phyloP scores from a whole-genome alignment of 2,888 invertebrate species.

The Girardia tigrina region DNA sequence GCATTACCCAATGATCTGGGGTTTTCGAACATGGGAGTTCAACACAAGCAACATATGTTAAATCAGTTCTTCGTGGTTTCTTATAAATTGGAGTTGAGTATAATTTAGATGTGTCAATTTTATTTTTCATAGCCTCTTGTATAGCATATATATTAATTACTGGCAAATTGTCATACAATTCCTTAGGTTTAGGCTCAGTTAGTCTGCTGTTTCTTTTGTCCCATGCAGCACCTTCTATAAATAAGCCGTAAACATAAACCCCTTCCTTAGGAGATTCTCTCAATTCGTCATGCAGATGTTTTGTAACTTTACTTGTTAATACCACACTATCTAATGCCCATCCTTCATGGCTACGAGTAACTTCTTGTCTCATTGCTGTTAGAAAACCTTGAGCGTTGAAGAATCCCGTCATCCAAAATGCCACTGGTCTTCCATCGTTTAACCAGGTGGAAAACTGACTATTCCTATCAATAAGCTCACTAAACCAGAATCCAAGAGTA shows the following conservation, averaged over 20 bases:
- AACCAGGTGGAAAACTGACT: conserved; percentile 72
- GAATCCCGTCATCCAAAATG: conserved; percentile 96
- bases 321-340: conserved; percentile 51
- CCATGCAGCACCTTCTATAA: conserved; percentile 76
- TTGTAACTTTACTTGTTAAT: conserved; percentile 50
- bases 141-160: conserved; percentile 66
- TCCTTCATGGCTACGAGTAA: conserved; percentile 49
- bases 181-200: conserved; percentile 66
- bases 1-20: conserved; percentile 79
- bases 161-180: conserved; percentile 65
- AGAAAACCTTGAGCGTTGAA: conserved; percentile 72
- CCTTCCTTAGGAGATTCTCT: conserved; percentile 78
- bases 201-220: conserved; percentile 62
- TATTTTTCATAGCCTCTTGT: conserved; percentile 21
- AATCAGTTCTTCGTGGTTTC: conserved; percentile 67
- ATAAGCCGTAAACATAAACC: conserved; percentile 69
- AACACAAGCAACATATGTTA: conserved; percentile 60
- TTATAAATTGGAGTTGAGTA: conserved; percentile 81
- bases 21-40: conserved; percentile 59
- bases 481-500: conserved; percentile 92
- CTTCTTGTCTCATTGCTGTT: conserved; percentile 52
- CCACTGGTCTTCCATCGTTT: conserved; percentile 63
- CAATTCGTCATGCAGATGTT: conserved; percentile 50
- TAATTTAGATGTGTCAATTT: conserved; percentile 43
- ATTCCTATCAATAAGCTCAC: conserved; percentile 78